Evolutionary conservation across 2,113 vertebrate genomes (phyloP).

Genomic region (Cynoglossus semilaevis): DNA sequence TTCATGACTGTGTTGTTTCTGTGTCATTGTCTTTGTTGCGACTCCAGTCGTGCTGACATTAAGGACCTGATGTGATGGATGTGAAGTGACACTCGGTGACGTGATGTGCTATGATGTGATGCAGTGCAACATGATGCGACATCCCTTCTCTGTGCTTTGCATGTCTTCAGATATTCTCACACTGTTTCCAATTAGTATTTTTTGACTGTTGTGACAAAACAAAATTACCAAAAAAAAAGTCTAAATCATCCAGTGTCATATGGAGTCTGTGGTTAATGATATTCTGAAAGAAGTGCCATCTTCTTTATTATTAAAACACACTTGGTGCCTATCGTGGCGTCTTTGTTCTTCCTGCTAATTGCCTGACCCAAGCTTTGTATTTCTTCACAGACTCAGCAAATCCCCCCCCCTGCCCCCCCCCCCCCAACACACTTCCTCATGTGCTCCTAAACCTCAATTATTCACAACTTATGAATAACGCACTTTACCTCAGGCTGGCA

Average conservation of each 20-base stretch:
- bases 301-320: conserved; percentile 25
- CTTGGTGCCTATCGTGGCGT: conserved; percentile 6
- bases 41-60: conserved; percentile 16
- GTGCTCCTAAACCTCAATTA: conserved; percentile 69
- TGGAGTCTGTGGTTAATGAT: conserved; percentile 3
- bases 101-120: conserved; percentile 2
- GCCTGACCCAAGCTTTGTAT: conserved; percentile 41
- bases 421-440: conserved; percentile 36
- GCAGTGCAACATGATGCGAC: neutral
- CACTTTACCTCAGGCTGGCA: conserved; percentile 67
- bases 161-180: conserved; percentile 9
- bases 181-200: conserved; percentile 3
- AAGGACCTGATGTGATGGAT: conserved; percentile 27
- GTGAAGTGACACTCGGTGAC: conserved; percentile 11
- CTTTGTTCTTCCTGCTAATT: conserved; percentile 46
- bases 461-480: conserved; percentile 75
- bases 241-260: neutral
- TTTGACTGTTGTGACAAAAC: neutral
- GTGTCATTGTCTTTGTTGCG: neutral
- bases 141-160: neutral
- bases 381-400: conserved; percentile 64
- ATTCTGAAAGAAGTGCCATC: neutral
- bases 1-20: neutral
- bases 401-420: conserved; percentile 1
- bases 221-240: neutral